phyloP scores from a whole-genome alignment of 2,113 vertebrate genomes.

The Oryzias woworae region DNA sequence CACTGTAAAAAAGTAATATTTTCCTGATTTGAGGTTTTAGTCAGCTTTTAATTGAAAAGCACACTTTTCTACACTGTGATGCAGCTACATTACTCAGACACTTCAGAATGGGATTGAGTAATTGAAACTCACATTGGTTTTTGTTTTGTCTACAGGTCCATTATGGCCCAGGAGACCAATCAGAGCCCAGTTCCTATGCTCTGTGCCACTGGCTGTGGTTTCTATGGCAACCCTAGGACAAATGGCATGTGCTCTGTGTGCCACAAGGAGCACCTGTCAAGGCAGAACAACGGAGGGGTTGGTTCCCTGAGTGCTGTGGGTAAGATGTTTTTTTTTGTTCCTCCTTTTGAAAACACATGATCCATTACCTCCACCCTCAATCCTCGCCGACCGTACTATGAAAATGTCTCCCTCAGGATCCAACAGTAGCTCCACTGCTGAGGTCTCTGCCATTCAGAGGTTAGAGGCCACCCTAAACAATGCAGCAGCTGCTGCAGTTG shows the following conservation, averaged over 20 bases:
- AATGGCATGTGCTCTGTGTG: constrained; percentile 90
- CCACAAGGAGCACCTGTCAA: constrained; percentile 87
- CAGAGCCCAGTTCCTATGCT: constrained; percentile 85
- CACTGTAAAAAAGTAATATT: too few species aligned
- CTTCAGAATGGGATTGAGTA: too few species aligned
- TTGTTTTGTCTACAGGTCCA: constrained; percentile 28
- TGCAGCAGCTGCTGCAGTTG: constrained; percentile 74
- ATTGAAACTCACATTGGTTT: too few species aligned
- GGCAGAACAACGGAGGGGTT: constrained; percentile 85
- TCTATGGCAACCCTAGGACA: constrained; percentile 88
- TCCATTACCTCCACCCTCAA: not conserved
- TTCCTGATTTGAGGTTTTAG: too few species aligned
- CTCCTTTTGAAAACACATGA: not conserved
- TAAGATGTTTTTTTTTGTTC: constrained; percentile 41
- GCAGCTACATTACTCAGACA: too few species aligned
- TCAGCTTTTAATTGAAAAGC: too few species aligned
- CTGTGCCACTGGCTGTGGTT: constrained; percentile 87
- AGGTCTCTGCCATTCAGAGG: constrained; percentile 88
- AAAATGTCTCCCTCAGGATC: constrained; percentile 70
- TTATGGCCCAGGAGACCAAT: constrained; percentile 90
- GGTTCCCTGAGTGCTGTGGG: constrained; percentile 77
- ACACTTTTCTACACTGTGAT: too few species aligned
- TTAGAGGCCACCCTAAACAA: constrained; percentile 84
- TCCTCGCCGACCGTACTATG: not conserved
- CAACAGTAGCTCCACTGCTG: constrained; percentile 79